Evolutionary conservation across 2,888 invertebrate species (phyloP), one percentile per base, ranked within the genome.

Genomic region (Agrochola litura): DNA sequence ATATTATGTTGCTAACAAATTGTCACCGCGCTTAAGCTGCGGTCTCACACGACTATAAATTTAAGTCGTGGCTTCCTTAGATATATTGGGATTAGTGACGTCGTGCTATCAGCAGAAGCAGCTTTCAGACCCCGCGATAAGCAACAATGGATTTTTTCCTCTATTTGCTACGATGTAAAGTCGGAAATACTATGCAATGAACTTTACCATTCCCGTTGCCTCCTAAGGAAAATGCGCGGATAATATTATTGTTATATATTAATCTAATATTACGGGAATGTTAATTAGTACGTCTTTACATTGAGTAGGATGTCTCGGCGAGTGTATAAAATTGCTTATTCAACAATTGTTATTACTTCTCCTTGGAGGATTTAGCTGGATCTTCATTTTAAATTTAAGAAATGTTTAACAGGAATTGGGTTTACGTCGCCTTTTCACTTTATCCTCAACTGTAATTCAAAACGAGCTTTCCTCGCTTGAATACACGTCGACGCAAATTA

Each of bases 21-120:
- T 88, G 88, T 88, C 89, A 80, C 82, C 81, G 66, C 85, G 79
- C 82, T 86, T 87, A 89, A 86, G 85, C 87, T 86, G 87, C 86
- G 90, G 90, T 90, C 88, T 87, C 89, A 86, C 88, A 89, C 86
- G 85, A 86, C 90, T 84, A 91, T 91, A 91, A 91, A 91, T 91
- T 91, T 88, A 82, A 89, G 84, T 86, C 86, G 88, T 79, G 83
- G 90, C 86, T 88, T 86, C 88, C 83, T 88, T 81, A 91, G 90
- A 91, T 90, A 91, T 89, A 90, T 90, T 84, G 89, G 91, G 91
- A 90, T 91, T 91, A 91, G 90, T 86, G 85, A 83, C 85, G 84
- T 87, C 80, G 81, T 81, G 84, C 83, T 90, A 91, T 91, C 91
- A 88, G 84, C 81, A 77, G 63, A 79, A 87, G 77, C 86, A 83